phyloP scores from a whole-genome alignment of 2,888 invertebrate species.

The Dinocampus coccinellae region DNA sequence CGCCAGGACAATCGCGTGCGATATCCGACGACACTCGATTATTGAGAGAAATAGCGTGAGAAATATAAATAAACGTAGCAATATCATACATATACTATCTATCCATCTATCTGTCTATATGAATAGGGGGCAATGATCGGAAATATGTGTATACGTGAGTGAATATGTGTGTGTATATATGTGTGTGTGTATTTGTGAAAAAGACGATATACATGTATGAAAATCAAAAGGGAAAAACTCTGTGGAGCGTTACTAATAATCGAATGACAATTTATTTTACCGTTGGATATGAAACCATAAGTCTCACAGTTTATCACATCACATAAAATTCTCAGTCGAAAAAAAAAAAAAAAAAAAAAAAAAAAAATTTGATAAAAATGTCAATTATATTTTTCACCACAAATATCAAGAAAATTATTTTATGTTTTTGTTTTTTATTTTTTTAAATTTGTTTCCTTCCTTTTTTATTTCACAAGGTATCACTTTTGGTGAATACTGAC shows the following conservation, averaged over 20 bases:
- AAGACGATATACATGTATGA: not conserved
- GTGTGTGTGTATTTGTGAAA: not conserved
- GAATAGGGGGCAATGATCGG: not conserved
- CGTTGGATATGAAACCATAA: not conserved
- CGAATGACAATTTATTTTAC: not conserved
- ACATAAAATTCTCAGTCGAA: not conserved
- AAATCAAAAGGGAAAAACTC: not conserved
- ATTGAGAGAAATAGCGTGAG: conserved; percentile 51
- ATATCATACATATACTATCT: not conserved
- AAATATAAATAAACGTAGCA: conserved; percentile 51
- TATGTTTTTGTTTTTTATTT: not conserved
- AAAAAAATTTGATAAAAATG: not conserved
- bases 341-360: too few relatives aligned
- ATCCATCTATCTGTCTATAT: not conserved
- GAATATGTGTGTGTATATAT: too few relatives aligned
- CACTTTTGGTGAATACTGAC: not conserved
- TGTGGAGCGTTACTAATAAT: not conserved
- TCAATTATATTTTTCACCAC: not conserved
- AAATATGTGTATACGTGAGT: too few relatives aligned
- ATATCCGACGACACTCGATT: conserved; percentile 53
- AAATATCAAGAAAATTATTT: not conserved
- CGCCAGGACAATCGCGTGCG: conserved; percentile 51
- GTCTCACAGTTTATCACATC: not conserved
- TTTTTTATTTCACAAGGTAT: not conserved
- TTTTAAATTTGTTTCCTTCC: too few relatives aligned